Evolutionary conservation across 35 echinoderm and acorn worm genomes (phyloP).

Genomic region (Hemicentrotus pulcherrimus): DNA sequence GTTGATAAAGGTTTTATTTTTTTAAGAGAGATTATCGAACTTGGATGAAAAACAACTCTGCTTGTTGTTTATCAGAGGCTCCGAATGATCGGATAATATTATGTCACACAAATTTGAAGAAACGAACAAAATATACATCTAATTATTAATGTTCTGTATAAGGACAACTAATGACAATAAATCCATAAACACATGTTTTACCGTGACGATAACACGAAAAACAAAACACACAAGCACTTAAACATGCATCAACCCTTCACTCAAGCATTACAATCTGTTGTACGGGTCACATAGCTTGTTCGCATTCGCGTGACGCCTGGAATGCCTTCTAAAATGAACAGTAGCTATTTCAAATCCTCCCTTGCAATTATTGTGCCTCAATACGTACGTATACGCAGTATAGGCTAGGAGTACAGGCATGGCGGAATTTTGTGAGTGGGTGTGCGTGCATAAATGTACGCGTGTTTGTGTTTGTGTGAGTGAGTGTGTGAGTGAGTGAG

Average conservation of each 20-base stretch:
- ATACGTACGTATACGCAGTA: background rate
- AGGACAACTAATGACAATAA: too few species aligned
- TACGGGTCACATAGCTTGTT: background rate
- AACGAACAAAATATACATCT: too few species aligned
- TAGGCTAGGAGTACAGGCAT: background rate
- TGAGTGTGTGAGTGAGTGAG: background rate
- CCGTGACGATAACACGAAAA: background rate
- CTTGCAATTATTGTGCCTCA: background rate
- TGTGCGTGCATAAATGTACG: background rate
- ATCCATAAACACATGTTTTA: background rate
- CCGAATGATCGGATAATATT: too few species aligned
- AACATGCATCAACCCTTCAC: background rate
- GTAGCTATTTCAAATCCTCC: background rate
- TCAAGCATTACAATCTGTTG: background rate
- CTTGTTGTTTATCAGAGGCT: too few species aligned
- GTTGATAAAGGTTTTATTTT: too few species aligned
- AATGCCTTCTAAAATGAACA: background rate
- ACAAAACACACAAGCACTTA: background rate
- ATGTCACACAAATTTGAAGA: too few species aligned
- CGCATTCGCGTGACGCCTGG: background rate
- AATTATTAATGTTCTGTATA: too few species aligned
- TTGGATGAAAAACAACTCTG: too few species aligned
- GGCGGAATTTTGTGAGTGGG: background rate
- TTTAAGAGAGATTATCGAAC: too few species aligned
- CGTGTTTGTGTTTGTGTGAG: background rate